Evolutionary conservation across 2,113 vertebrate species (phyloP).

Genomic region (Setophaga coronata): DNA sequence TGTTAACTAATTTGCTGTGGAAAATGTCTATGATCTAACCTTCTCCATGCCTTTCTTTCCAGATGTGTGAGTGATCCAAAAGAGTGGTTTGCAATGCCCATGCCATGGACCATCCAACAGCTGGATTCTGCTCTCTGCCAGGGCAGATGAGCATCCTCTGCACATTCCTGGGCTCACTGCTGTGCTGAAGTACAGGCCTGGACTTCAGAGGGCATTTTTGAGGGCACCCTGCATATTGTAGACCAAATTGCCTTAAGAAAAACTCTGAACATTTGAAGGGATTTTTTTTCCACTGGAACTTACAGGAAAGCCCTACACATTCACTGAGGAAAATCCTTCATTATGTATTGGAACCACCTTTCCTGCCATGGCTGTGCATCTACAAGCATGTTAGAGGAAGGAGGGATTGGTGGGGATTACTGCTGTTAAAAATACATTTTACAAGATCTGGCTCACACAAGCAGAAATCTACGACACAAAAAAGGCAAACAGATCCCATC

Average conservation of each 20-base stretch:
- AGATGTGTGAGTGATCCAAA: not conserved
- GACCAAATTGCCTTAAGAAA: not conserved
- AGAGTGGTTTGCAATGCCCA: not conserved
- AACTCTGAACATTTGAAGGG: not conserved
- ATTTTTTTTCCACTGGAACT: not conserved
- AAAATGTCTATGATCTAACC: conserved; percentile 57
- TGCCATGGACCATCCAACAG: not conserved
- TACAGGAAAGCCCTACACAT: not conserved
- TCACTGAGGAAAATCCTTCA: not conserved
- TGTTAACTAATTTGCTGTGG: conserved; percentile 45
- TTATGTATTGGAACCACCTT: not conserved
- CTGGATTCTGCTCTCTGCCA: not conserved
- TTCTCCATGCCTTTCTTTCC: conserved; percentile 26
- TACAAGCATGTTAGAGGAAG: not conserved
- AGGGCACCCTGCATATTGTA: not conserved
- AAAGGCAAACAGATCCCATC: not conserved
- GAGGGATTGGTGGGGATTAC: not conserved
- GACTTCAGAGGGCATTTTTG: not conserved
- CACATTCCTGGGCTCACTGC: not conserved
- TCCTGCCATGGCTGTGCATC: not conserved
- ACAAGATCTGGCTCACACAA: not conserved
- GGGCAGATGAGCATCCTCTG: not conserved
- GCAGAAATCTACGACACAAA: not conserved
- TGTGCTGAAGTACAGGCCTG: not conserved
- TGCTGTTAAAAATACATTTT: not conserved